Conservation (phyloP, 2,113 vertebrate genomes). For the Apteryx mantelli region DNA sequence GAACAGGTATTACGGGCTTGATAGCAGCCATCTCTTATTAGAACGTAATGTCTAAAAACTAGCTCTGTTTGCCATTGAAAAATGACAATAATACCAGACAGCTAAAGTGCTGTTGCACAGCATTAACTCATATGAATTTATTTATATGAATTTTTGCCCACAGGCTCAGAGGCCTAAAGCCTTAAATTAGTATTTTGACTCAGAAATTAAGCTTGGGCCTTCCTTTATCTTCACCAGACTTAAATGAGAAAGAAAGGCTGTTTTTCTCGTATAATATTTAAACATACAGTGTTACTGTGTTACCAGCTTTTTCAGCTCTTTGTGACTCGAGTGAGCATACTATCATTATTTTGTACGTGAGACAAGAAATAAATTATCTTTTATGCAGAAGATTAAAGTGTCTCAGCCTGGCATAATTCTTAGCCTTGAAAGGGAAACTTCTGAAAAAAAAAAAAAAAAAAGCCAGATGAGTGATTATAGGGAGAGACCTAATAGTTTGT, state of each 20-base stretch:
- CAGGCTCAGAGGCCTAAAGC: neutral
- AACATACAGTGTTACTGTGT: constrained; percentile 6
- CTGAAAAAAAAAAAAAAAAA: neutral
- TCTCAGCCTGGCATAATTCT: neutral
- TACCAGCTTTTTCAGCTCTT: constrained; percentile 11
- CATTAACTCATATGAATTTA: neutral
- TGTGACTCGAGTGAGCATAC: constrained; percentile 25
- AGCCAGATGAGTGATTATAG: neutral
- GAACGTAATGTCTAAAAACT: neutral
- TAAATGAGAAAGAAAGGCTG: constrained; percentile 23
- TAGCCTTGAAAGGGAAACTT: neutral
- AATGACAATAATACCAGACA: neutral
- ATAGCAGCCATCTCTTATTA: neutral
- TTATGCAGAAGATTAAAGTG: constrained; percentile 28
- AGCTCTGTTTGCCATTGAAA: neutral
- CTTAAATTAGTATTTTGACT: constrained; percentile 43
- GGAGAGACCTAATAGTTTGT: neutral
- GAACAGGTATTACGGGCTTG: neutral
- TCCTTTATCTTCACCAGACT: neutral
- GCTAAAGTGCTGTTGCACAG: neutral
- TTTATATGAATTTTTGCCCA: neutral
- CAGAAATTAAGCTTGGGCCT: neutral
- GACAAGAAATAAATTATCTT: constrained; percentile 66
- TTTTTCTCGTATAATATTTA: constrained; percentile 47
- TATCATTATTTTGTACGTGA: constrained; percentile 67